A percentile compares a stretch with the other conserved stretches of the same genome.
These are phyloP conservation scores for Cyrtonyx montezumae DNA, from an alignment of 2,113 vertebrate species.

Conservation along the genomic window DNA sequence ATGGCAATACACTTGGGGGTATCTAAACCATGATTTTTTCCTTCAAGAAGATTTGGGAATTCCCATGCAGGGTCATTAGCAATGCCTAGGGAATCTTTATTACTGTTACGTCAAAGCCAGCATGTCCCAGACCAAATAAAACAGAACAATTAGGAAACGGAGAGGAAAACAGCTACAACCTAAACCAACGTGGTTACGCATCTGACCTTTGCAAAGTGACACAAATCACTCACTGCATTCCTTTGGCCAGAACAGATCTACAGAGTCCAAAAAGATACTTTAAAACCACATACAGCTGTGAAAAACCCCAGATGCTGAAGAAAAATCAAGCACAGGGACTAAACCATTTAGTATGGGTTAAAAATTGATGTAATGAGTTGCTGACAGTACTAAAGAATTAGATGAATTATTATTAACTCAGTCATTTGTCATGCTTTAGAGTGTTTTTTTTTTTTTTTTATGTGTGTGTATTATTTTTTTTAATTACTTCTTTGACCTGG, in stretches of 20 bases:
- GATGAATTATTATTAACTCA: neutral
- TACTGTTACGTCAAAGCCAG: neutral
- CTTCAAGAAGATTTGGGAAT: neutral
- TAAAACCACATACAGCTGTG: neutral
- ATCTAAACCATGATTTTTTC: neutral
- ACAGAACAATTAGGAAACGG: neutral
- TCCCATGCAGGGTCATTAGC: neutral
- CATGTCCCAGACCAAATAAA: neutral
- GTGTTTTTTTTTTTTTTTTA: neutral
- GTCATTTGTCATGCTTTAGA: neutral
- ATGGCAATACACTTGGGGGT: accelerated
- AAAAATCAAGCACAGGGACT: neutral
- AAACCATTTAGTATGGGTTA: neutral
- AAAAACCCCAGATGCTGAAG: neutral
- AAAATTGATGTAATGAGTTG: neutral
- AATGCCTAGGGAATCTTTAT: neutral
- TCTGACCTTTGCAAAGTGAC: neutral
- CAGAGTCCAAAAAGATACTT: neutral
- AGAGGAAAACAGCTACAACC: neutral
- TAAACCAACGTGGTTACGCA: neutral
- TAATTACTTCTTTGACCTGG: neutral
- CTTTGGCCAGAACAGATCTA: neutral
- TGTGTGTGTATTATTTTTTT: neutral
- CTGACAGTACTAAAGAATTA: neutral
- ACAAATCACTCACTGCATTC: neutral